Percentiles rank a stretch among this genome's conserved stretches.
These are phyloP conservation scores for Formica exsecta DNA, from an alignment of 1,140 invertebrate genomes.

Conservation along the genomic window DNA sequence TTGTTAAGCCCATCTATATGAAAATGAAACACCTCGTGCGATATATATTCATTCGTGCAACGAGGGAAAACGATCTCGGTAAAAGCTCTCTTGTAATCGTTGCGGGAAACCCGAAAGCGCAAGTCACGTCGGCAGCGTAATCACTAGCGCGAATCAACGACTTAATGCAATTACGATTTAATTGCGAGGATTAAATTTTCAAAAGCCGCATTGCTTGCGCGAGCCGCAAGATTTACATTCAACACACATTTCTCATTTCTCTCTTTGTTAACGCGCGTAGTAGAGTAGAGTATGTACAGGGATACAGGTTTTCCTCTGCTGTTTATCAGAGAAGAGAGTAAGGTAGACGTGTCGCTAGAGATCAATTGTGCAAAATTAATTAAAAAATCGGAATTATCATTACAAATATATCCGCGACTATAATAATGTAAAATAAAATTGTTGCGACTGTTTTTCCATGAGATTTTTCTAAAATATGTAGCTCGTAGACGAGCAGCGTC, in stretches of 20 bases:
- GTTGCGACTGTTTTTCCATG: background rate
- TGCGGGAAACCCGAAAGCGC: conserved; percentile 30
- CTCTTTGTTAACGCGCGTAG: conserved; percentile 1
- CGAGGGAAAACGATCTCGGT: conserved; percentile 18
- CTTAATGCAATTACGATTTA: conserved; percentile 16
- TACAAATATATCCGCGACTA: background rate
- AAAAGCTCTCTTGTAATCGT: background rate
- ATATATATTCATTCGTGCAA: background rate
- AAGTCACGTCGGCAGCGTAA: conserved; percentile 45
- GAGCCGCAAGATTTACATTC: conserved; percentile 42
- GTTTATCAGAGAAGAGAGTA: conserved; percentile 15
- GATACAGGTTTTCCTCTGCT: background rate
- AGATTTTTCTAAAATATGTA: background rate
- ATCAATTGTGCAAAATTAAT: background rate
- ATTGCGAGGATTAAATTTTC: conserved; percentile 46
- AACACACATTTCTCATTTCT: conserved; percentile 36
- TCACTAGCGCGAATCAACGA: conserved; percentile 24
- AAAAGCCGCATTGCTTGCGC: conserved; percentile 26
- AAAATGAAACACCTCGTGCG: background rate
- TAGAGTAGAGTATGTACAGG: background rate
- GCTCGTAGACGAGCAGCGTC: background rate
- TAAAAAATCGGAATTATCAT: conserved; percentile 3
- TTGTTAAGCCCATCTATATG: conserved; percentile 26
- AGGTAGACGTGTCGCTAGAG: background rate
- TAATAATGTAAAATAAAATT: background rate